Evolutionary conservation across 1,140 invertebrate genomes (phyloP), one percentile per base, ranked within the genome.

Genomic region (Hycleus cichorii): DNA sequence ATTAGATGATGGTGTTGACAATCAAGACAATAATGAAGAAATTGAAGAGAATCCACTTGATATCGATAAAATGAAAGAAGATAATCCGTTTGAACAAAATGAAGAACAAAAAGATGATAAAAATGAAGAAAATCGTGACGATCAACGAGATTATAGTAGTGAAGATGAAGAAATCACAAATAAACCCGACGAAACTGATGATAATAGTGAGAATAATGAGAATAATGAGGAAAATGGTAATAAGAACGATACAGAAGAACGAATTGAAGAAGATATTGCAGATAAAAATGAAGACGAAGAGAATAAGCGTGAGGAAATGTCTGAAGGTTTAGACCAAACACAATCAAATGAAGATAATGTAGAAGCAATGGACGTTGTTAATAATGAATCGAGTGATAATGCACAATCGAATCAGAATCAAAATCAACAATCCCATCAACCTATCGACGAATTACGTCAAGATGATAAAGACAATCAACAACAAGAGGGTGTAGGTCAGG

Each of bases 41-140:
- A 76, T 83, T 44, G 82, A 84, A 42, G 83, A 90, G 66, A 88
- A 91, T 81, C 88, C 89, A 2, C 90, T 91, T 66, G 89, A 93
- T 69, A 87, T 91, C 58, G 88, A 91, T 66, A 77, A 81, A 25
- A 88, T 87, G 81, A 89, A 91, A 66, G 77, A 52, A 44, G 46
- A 60, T n/a, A 55, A 49, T 47, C 27, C 49, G 7, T 42, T 59
- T 4, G 66, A 74, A 49, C 65, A 68, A n/a, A 57, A 76, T 25
- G 71, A 71, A 32, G 66, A 72, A 11, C 72, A 79, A 48, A 47
- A 71, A 46, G 49, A 60, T 2, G 18, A 67, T 45, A 60, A 49
- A 55, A 62, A 54, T 46, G 69, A 69, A 57, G 58, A 64, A 38
- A 57, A 68, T 42, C 51, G 66, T 47, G 63, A 66, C 57, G 66